A percentile compares a stretch with the other conserved stretches of the same genome.
phyloP scores from a whole-genome alignment of 2,888 invertebrate species.

The Cheilosia urbana region DNA sequence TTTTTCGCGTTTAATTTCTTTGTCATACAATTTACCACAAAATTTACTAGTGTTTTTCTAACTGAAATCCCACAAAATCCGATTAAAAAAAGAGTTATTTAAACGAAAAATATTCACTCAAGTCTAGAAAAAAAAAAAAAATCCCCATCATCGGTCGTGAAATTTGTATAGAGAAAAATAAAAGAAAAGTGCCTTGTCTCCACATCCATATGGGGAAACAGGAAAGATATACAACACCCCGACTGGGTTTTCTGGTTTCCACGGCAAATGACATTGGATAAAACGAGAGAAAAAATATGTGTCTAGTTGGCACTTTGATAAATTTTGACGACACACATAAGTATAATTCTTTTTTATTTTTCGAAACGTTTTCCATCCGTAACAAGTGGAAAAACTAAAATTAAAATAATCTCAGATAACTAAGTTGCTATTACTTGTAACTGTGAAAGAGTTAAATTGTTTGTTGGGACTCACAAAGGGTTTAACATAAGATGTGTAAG shows the following conservation, averaged over 20 bases:
- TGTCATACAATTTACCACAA: neutral
- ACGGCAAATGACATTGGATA: constrained; percentile 68
- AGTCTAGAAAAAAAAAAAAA: constrained; percentile 24
- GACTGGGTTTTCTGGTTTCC: constrained; percentile 67
- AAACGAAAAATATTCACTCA: constrained; percentile 19
- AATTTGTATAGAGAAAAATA: constrained; percentile 49
- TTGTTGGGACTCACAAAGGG: constrained; percentile 58
- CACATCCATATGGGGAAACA: constrained; percentile 49
- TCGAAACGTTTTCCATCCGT: constrained; percentile 49
- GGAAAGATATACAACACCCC: constrained; percentile 60
- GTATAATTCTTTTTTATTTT: constrained; percentile 51
- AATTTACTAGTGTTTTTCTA: neutral
- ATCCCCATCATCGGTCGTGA: constrained; percentile 54
- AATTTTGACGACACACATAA: constrained; percentile 63
- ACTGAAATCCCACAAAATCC: neutral
- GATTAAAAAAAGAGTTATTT: constrained; percentile 3
- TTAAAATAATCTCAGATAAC: constrained; percentile 23
- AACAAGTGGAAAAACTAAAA: constrained; percentile 56
- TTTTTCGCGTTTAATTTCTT: constrained; percentile 9
- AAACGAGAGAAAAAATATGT: constrained; percentile 75
- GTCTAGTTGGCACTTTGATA: constrained; percentile 78
- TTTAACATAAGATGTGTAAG: constrained; percentile 74
- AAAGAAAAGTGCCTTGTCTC: constrained; percentile 57
- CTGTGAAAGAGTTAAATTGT: neutral
- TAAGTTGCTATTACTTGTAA: neutral